A percentile compares a stretch with the other conserved stretches of the same genome.
phyloP scores from a whole-genome alignment of 2,888 invertebrate species.

The Parnassius smintheus region DNA sequence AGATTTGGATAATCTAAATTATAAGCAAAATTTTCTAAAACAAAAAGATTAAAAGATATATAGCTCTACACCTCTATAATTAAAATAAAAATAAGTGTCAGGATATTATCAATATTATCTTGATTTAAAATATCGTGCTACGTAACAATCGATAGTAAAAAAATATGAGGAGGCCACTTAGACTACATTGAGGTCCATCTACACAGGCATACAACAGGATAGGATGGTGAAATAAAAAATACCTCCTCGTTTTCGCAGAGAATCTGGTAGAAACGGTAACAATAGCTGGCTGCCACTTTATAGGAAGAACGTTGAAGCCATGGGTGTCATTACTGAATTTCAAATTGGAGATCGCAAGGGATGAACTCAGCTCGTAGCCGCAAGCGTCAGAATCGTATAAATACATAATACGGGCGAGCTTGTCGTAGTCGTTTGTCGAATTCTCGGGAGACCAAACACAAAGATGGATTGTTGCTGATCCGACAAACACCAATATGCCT shows the following conservation, averaged over 20 bases:
- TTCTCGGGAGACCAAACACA: slow-evolving; percentile 57
- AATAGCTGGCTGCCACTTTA: slow-evolving; percentile 44
- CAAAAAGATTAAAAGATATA: too few relatives aligned
- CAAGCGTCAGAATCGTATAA: slow-evolving; percentile 59
- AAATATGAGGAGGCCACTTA: too few relatives aligned
- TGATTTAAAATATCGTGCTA: too few relatives aligned
- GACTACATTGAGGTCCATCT: too few relatives aligned
- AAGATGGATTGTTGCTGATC: slow-evolving; percentile 42
- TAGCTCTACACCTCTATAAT: too few relatives aligned
- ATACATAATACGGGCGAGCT: slow-evolving; percentile 63
- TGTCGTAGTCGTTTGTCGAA: slow-evolving; percentile 46
- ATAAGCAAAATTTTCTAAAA: too few relatives aligned
- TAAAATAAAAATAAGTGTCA: too few relatives aligned
- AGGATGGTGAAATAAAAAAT: slow-evolving; percentile 1
- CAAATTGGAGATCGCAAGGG: slow-evolving; percentile 41
- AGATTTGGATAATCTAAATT: too few relatives aligned
- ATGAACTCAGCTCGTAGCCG: slow-evolving; percentile 37
- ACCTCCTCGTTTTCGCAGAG: slow-evolving; percentile 55
- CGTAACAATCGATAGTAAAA: too few relatives aligned
- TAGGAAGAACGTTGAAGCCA: slow-evolving; percentile 46
- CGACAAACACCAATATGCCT: slow-evolving; percentile 50
- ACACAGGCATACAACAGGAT: too few relatives aligned
- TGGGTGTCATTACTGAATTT: slow-evolving; percentile 50
- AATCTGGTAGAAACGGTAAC: slow-evolving; percentile 51
- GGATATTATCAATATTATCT: too few relatives aligned